These are phyloP conservation scores for Pantherophis alleghaniensis DNA, from an alignment of 2,797 vertebrate species.

Conservation along the genomic window DNA sequence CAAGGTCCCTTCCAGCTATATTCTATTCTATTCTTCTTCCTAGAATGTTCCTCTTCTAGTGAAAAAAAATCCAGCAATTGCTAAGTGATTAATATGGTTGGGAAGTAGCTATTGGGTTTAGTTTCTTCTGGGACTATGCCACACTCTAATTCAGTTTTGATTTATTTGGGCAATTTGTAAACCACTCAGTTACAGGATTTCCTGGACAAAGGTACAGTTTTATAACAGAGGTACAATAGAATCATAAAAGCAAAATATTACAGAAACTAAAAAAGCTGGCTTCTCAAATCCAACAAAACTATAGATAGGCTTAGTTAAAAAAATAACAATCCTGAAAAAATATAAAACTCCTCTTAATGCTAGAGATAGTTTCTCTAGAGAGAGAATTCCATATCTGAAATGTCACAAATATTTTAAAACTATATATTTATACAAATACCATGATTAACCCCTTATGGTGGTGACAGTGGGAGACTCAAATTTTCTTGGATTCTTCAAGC, in stretches of 20 bases:
- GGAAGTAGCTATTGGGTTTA: neutral
- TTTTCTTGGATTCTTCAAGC: neutral
- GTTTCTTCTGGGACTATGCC: neutral
- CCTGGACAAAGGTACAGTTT: neutral
- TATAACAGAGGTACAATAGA: neutral
- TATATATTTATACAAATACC: neutral
- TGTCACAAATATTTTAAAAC: neutral
- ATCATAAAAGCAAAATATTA: neutral
- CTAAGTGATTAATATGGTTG: neutral
- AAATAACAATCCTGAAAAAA: neutral
- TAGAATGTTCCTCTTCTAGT: slow-evolving; percentile 53
- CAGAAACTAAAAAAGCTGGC: neutral
- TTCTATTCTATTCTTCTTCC: slow-evolving; percentile 3
- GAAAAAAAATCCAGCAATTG: slow-evolving; percentile 38
- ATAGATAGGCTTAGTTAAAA: neutral
- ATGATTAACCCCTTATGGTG: neutral
- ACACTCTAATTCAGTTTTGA: neutral
- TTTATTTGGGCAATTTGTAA: neutral
- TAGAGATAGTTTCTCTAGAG: neutral
- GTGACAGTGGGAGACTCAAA: too few relatives aligned
- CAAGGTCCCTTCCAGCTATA: neutral
- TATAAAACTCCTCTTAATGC: neutral
- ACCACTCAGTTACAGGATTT: neutral
- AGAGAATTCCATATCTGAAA: neutral
- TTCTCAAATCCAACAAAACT: neutral